These are phyloP conservation scores for Megaceryle maxima DNA, from an alignment of 2,113 vertebrate genomes.

Conservation along the genomic window DNA sequence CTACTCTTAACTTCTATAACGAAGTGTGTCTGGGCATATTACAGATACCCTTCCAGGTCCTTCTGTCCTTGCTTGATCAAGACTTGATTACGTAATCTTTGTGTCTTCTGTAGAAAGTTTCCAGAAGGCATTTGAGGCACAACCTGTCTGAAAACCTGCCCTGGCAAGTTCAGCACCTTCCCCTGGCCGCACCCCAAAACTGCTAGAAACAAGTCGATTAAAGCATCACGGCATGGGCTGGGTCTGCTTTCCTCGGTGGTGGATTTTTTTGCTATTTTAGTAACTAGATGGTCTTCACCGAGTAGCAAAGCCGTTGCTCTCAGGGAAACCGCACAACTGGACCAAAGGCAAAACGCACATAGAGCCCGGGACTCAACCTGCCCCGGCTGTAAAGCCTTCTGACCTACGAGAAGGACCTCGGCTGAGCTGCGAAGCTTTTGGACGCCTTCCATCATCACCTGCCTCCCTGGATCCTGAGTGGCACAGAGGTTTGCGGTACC, in stretches of 20 bases:
- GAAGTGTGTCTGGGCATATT: fast-evolving
- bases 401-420: background rate
- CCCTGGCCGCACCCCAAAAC: background rate
- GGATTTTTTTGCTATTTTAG: background rate
- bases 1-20: background rate
- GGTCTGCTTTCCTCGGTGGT: fast-evolving
- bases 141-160: background rate
- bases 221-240: background rate
- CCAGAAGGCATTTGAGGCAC: background rate
- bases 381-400: background rate
- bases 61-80: background rate
- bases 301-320: fast-evolving
- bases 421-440: fast-evolving
- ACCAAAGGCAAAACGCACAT: background rate
- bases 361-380: background rate
- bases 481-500: background rate
- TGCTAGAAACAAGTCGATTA: background rate
- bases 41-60: fast-evolving
- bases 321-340: fast-evolving
- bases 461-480: fast-evolving
- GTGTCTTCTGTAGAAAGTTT: background rate
- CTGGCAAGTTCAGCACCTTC: background rate
- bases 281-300: fast-evolving
- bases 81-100: background rate
- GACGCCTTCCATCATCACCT: background rate